Percentiles rank a stretch among this genome's conserved stretches.
phyloP scores from a whole-genome alignment of 2,888 invertebrate genomes.

The Alentia gelatinosa region DNA sequence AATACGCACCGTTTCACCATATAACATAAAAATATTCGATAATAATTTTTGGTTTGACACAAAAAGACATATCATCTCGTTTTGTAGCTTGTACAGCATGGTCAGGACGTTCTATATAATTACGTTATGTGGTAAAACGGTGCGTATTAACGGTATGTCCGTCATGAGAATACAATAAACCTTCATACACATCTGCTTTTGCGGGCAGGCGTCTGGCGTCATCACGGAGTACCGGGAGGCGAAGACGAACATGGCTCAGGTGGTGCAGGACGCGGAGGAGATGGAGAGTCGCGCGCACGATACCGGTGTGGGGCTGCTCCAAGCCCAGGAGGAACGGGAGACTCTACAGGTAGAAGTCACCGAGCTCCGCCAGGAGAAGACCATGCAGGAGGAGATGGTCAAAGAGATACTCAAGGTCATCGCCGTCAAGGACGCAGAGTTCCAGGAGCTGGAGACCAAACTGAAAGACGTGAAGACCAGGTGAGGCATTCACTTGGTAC shows the following conservation, averaged over 20 bases:
- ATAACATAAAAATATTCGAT: too few species aligned
- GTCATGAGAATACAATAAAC: not conserved
- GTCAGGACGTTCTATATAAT: too few species aligned
- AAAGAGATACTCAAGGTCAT: constrained; percentile 74
- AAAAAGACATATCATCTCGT: too few species aligned
- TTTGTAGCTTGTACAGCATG: too few species aligned
- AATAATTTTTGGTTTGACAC: too few species aligned
- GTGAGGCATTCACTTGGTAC: too few species aligned
- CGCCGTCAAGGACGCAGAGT: constrained; percentile 75
- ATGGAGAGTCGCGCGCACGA: constrained; percentile 75
- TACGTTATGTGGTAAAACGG: too few species aligned
- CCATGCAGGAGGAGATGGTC: constrained; percentile 72
- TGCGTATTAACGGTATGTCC: not conserved
- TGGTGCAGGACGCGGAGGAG: constrained; percentile 72
- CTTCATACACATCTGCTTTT: too few species aligned
- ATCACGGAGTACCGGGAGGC: constrained; percentile 73
- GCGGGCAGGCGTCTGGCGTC: constrained; percentile 61
- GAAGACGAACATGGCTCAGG: constrained; percentile 67
- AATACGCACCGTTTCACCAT: too few species aligned
- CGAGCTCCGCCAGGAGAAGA: constrained; percentile 60
- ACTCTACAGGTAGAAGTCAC: constrained; percentile 64
- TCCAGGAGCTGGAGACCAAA: constrained; percentile 70
- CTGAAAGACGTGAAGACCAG: constrained; percentile 44
- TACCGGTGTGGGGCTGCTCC: constrained; percentile 73
- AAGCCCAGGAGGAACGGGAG: constrained; percentile 71